Evolutionary conservation across 2,888 invertebrate genomes (phyloP).

Genomic region (Cabera pusaria): DNA sequence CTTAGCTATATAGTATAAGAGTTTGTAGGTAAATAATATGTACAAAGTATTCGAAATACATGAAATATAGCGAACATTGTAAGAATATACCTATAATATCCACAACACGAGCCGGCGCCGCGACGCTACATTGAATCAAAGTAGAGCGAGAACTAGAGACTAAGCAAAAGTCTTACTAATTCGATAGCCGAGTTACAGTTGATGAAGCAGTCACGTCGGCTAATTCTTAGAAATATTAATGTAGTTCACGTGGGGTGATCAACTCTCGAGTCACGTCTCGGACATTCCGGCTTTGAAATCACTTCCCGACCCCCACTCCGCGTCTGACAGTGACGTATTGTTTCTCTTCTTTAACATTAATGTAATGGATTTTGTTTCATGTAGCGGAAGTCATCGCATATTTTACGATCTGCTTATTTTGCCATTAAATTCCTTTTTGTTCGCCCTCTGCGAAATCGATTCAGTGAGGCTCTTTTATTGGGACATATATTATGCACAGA

Average conservation of each 20-base stretch:
- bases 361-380: constrained; percentile 78
- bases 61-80: too few relatives aligned
- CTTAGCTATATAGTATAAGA: too few relatives aligned
- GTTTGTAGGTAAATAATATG: too few relatives aligned
- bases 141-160: constrained; percentile 7
- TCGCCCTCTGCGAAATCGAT: constrained; percentile 11
- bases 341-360: constrained; percentile 77
- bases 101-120: not conserved
- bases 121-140: constrained; percentile 23
- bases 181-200: constrained; percentile 37
- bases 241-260: constrained; percentile 62
- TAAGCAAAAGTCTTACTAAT: constrained; percentile 29
- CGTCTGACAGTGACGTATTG: constrained; percentile 77
- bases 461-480: constrained; percentile 7
- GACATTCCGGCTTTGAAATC: constrained; percentile 76
- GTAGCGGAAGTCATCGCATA: constrained; percentile 69
- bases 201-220: constrained; percentile 57
- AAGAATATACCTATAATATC: too few relatives aligned
- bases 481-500: constrained; percentile 5
- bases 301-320: constrained; percentile 70
- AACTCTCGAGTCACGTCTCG: constrained; percentile 69
- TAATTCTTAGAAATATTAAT: constrained; percentile 74
- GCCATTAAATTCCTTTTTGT: constrained; percentile 44
- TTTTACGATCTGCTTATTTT: constrained; percentile 58
- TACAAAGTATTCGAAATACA: too few relatives aligned